Percentiles rank a stretch among this genome's conserved stretches.
These are phyloP conservation scores for Lemur catta DNA, from an alignment of 2,797 vertebrate species.

Conservation along the genomic window DNA sequence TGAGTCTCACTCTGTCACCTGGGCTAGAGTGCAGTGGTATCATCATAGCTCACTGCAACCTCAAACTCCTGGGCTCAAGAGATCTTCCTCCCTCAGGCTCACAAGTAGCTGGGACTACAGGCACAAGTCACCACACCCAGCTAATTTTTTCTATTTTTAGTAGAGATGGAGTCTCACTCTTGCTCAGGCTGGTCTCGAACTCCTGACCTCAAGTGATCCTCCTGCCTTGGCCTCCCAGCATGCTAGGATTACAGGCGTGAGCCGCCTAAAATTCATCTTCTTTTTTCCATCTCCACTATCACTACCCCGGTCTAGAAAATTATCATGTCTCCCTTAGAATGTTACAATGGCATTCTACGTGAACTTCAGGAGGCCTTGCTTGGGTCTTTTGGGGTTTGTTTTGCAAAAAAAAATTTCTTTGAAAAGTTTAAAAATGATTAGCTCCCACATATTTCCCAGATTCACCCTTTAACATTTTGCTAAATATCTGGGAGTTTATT, in stretches of 20 bases:
- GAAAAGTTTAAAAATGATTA: neutral
- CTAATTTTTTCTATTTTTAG: no score
- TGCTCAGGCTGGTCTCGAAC: no score
- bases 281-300: neutral
- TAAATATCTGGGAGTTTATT: neutral
- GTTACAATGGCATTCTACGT: neutral
- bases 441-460: neutral
- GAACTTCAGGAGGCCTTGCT: neutral
- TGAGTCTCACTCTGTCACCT: no score
- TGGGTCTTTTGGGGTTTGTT: neutral
- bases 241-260: no score
- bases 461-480: neutral
- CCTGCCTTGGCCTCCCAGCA: no score
- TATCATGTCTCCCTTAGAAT: neutral
- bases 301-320: neutral
- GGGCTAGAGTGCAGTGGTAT: no score
- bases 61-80: no score
- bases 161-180: no score
- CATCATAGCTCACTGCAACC: no score
- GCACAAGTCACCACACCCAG: rapidly evolving
- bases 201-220: no score
- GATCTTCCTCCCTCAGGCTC: no score
- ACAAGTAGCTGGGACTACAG: no score
- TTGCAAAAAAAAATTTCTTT: neutral
- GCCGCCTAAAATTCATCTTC: neutral